Conservation (phyloP, 64 coral and sea anemone genomes). For the Trachythela sp. region DNA sequence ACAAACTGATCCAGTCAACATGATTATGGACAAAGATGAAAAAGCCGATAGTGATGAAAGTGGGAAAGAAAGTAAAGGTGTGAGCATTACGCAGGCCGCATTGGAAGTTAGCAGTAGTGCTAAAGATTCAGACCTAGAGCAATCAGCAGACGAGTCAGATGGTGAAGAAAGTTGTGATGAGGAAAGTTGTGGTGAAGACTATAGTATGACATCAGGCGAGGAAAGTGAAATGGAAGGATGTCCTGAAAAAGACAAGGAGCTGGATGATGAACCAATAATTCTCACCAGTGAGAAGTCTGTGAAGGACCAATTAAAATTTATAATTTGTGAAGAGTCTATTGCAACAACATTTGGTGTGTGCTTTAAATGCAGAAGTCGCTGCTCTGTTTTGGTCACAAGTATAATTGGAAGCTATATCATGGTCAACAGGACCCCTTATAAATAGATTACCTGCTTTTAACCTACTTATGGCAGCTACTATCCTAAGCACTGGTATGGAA, state of each 20-base stretch:
- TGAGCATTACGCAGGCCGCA: conserved; percentile 23
- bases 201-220: conserved; percentile 19
- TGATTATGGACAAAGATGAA: conserved; percentile 27
- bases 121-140: conserved; percentile 24
- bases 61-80: conserved; percentile 27
- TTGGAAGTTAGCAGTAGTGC: conserved; percentile 23
- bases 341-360: not conserved
- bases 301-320: conserved; percentile 35
- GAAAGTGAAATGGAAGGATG: conserved; percentile 34
- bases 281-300: conserved; percentile 30
- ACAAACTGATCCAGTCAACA: conserved; percentile 42
- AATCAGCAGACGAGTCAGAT: conserved; percentile 34
- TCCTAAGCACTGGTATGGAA: not conserved
- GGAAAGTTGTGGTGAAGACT: conserved; percentile 28
- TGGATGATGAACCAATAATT: conserved; percentile 19
- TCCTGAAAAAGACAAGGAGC: not conserved
- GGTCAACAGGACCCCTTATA: not conserved
- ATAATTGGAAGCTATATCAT: conserved; percentile 10
- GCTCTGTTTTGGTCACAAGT: not conserved
- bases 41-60: conserved; percentile 13
- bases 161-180: conserved; percentile 26
- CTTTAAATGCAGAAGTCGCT: conserved; percentile 5
- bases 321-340: conserved; percentile 21
- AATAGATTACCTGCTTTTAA: not conserved
- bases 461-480: not conserved